These are phyloP conservation scores for Amorpha juglandis DNA, from an alignment of 2,888 invertebrate species.

Conservation along the genomic window DNA sequence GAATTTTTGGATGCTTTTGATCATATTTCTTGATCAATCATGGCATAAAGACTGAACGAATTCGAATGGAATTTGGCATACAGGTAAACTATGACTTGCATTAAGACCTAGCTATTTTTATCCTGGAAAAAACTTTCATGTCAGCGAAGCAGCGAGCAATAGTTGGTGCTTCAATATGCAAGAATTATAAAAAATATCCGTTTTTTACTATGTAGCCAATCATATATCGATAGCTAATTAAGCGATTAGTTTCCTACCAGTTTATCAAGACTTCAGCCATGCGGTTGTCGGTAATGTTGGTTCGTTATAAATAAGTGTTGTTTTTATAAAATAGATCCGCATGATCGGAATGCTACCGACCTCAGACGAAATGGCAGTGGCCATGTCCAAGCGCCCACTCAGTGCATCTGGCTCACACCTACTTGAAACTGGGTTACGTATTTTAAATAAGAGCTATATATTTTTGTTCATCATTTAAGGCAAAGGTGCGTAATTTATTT, in stretches of 20 bases:
- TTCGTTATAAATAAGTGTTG: conserved; percentile 9
- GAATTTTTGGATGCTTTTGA: too few relatives aligned
- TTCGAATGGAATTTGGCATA: too few relatives aligned
- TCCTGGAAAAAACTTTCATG: too few relatives aligned
- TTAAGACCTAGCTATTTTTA: too few relatives aligned
- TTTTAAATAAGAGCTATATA: conserved; percentile 16
- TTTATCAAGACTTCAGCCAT: neutral
- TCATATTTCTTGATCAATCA: too few relatives aligned
- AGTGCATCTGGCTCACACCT: conserved; percentile 41
- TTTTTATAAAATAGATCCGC: conserved; percentile 18
- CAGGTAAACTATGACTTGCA: too few relatives aligned
- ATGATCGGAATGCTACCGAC: conserved; percentile 52
- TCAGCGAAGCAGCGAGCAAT: too few relatives aligned
- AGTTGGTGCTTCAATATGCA: too few relatives aligned
- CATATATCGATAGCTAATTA: neutral
- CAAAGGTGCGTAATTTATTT: neutral
- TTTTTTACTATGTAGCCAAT: neutral
- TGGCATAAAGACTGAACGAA: too few relatives aligned
- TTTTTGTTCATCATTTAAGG: conserved; percentile 7
- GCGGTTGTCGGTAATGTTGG: neutral
- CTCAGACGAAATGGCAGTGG: conserved; percentile 53
- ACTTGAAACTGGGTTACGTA: conserved; percentile 20
- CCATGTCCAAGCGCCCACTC: conserved; percentile 50
- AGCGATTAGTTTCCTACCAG: neutral
- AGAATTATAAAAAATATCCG: too few relatives aligned